These are phyloP conservation scores for Glyptemys insculpta DNA, from an alignment of 2,797 vertebrate genomes.

Conservation along the genomic window DNA sequence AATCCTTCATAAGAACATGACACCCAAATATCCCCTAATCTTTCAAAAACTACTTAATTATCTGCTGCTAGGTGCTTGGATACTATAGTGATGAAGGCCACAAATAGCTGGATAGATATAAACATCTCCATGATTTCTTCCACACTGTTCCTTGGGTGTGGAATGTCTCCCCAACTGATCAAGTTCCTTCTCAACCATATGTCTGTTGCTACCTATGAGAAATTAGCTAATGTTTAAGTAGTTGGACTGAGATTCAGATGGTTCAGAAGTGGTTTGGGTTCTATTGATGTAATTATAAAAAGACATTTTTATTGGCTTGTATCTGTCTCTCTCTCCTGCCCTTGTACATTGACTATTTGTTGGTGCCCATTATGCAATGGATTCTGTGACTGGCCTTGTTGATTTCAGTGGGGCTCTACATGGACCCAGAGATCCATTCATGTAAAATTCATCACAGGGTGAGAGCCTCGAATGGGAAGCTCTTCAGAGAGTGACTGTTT, in stretches of 20 bases:
- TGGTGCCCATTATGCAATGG: not conserved
- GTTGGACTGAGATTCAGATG: not conserved
- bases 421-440: not conserved
- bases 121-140: not conserved
- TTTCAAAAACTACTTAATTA: not conserved
- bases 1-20: not conserved
- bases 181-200: not conserved
- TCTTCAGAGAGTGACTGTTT: not conserved
- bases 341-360: not conserved
- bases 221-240: fast-evolving
- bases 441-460: not conserved
- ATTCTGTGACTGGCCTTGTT: not conserved
- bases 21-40: not conserved
- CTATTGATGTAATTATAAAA: not conserved
- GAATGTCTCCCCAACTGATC: not conserved
- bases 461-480: not conserved
- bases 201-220: fast-evolving
- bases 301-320: not conserved
- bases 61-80: not conserved
- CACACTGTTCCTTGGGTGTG: not conserved
- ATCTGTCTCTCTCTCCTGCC: not conserved
- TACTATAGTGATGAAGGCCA: not conserved
- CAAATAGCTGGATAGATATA: not conserved
- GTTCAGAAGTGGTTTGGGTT: not conserved
- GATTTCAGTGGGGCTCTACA: not conserved